Evolutionary conservation across 1,140 invertebrate species (phyloP).

Genomic region (Grapholita molesta): DNA sequence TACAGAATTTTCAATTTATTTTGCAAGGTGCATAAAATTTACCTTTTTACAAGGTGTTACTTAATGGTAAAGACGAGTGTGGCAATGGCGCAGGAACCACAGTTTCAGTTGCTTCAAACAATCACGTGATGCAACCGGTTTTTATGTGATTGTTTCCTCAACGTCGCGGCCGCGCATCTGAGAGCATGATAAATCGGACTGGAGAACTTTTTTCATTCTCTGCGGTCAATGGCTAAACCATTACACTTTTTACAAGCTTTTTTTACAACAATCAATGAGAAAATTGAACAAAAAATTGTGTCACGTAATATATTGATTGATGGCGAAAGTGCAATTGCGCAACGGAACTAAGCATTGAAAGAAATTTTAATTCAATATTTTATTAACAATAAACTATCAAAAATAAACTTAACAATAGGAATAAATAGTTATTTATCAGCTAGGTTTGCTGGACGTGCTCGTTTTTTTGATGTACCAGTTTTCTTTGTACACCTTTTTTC

Average conservation of each 20-base stretch:
- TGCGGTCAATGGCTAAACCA: constrained; percentile 49
- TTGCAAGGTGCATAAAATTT: constrained; percentile 7
- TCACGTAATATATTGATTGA: constrained; percentile 62
- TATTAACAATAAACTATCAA: constrained; percentile 21
- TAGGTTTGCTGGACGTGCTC: constrained; percentile 43
- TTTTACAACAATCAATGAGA: constrained; percentile 30
- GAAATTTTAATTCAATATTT: constrained; percentile 20
- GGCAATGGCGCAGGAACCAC: background rate
- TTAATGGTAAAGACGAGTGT: background rate
- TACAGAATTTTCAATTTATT: background rate
- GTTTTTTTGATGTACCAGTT: constrained; percentile 72
- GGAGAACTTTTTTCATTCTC: constrained; percentile 45
- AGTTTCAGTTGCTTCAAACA: constrained; percentile 2
- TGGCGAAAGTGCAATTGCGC: constrained; percentile 61
- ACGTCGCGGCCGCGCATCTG: constrained; percentile 20
- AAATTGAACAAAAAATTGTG: constrained; percentile 44
- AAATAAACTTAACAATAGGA: constrained; percentile 32
- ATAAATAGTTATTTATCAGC: constrained; percentile 59
- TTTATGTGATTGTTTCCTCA: constrained; percentile 34
- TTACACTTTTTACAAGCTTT: constrained; percentile 38
- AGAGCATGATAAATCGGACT: constrained; percentile 41
- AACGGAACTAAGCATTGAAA: constrained; percentile 27
- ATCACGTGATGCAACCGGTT: constrained; percentile 6
- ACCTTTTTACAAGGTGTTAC: constrained; percentile 1
- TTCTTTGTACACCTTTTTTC: constrained; percentile 70